Evolutionary conservation across 2,888 invertebrate genomes (phyloP).

Genomic region (Gastracanthus pulcherrimus): DNA sequence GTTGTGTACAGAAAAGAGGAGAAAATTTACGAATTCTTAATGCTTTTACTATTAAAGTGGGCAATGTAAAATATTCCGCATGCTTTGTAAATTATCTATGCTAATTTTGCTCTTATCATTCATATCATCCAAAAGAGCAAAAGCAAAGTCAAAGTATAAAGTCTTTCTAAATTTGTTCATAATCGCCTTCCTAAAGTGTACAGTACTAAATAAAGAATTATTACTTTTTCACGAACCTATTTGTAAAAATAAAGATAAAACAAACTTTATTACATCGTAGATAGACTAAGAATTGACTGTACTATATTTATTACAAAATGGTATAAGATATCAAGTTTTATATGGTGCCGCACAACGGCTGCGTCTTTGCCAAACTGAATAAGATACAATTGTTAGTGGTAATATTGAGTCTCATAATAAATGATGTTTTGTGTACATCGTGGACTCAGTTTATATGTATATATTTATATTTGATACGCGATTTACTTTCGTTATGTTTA

Average conservation of each 20-base stretch:
- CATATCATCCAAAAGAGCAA: slow-evolving; percentile 2
- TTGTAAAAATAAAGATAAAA: slow-evolving; percentile 42
- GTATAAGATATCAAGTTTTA: slow-evolving; percentile 50
- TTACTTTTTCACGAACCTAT: slow-evolving; percentile 46
- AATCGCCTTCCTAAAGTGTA: slow-evolving; percentile 44
- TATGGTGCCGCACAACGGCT: slow-evolving; percentile 52
- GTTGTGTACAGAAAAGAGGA: slow-evolving; percentile 22
- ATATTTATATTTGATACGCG: slow-evolving; percentile 54
- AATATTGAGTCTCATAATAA: slow-evolving; percentile 24
- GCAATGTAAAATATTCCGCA: background rate
- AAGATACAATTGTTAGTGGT: slow-evolving; percentile 40
- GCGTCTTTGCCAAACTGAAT: slow-evolving; percentile 54
- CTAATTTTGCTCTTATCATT: slow-evolving; percentile 9
- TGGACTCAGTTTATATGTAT: slow-evolving; percentile 40
- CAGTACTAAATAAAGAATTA: slow-evolving; percentile 39
- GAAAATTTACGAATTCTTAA: background rate
- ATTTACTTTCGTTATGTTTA: slow-evolving; percentile 49
- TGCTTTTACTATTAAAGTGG: background rate
- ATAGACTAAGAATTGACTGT: slow-evolving; percentile 35
- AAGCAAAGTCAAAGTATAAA: background rate
- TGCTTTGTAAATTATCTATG: slow-evolving; percentile 26
- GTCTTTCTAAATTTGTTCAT: slow-evolving; percentile 28
- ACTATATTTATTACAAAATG: slow-evolving; percentile 35
- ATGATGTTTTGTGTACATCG: slow-evolving; percentile 26
- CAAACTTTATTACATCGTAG: slow-evolving; percentile 35